Conservation (phyloP, 2,113 vertebrate genomes). For the Nothoprocta perdicaria region DNA sequence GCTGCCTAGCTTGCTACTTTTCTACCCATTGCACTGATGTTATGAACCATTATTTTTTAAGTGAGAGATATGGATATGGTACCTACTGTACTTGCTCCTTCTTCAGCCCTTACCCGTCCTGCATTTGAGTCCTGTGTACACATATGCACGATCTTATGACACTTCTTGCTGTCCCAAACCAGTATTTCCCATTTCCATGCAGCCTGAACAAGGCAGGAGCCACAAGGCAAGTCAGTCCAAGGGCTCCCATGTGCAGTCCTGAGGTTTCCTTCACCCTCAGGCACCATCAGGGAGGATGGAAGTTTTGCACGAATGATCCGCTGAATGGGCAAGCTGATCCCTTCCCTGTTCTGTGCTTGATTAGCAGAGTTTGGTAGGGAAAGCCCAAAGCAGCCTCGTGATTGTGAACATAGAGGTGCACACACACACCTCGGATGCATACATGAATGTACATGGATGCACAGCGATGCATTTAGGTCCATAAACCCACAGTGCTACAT, state of each 20-base stretch:
- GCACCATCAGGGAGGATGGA: neutral
- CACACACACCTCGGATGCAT: fast-evolving
- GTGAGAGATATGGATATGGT: neutral
- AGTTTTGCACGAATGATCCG: neutral
- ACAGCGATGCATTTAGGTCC: neutral
- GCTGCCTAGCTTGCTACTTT: neutral
- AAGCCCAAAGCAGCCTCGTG: neutral
- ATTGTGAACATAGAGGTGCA: neutral
- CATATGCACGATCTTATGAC: neutral
- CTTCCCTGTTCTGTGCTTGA: fast-evolving
- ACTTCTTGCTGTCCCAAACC: neutral
- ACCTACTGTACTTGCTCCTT: neutral
- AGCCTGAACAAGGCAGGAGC: neutral
- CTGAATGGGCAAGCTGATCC: neutral
- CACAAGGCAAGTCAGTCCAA: neutral
- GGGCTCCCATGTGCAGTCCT: neutral
- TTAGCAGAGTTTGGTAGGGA: neutral
- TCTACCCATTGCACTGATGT: neutral
- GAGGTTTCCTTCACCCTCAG: neutral
- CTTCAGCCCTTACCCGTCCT: neutral
- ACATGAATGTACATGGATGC: neutral
- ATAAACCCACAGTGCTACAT: neutral
- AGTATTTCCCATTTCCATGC: neutral
- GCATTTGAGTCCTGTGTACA: neutral
- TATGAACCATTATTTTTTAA: neutral